Conservation (phyloP, 2,888 invertebrate species). For the Patella ulyssiponensis region DNA sequence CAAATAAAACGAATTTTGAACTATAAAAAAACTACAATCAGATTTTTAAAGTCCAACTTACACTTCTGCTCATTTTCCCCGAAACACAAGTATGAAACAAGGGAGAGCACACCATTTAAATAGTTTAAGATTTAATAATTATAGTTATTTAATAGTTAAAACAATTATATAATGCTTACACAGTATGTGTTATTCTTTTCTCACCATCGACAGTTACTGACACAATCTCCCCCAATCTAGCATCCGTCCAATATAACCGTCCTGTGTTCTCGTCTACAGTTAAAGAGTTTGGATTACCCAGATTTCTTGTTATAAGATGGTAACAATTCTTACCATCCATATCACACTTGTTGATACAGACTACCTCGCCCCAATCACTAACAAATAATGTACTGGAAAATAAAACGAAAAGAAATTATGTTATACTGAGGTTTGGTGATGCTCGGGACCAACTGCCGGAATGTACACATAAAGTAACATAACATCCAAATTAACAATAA, state of each 20-base stretch:
- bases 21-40: too few relatives aligned
- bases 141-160: not conserved
- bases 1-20: too few relatives aligned
- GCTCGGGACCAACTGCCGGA: too few relatives aligned
- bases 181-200: not conserved
- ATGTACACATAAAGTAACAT: too few relatives aligned
- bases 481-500: too few relatives aligned
- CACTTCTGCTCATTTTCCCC: too few relatives aligned
- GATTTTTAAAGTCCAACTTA: too few relatives aligned
- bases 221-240: not conserved
- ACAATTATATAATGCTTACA: not conserved
- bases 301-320: not conserved
- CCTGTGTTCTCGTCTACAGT: slow-evolving; percentile 3
- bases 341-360: not conserved
- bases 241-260: slow-evolving; percentile 2
- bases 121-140: too few relatives aligned
- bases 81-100: too few relatives aligned
- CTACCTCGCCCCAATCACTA: not conserved
- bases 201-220: not conserved
- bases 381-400: not conserved
- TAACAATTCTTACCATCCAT: not conserved
- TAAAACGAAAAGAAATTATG: too few relatives aligned
- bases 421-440: too few relatives aligned
- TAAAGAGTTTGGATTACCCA: not conserved
- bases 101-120: too few relatives aligned